Percentiles rank a stretch among this genome's conserved stretches.
phyloP scores from a whole-genome alignment of 2,888 invertebrate genomes.

The Junonia oenone region DNA sequence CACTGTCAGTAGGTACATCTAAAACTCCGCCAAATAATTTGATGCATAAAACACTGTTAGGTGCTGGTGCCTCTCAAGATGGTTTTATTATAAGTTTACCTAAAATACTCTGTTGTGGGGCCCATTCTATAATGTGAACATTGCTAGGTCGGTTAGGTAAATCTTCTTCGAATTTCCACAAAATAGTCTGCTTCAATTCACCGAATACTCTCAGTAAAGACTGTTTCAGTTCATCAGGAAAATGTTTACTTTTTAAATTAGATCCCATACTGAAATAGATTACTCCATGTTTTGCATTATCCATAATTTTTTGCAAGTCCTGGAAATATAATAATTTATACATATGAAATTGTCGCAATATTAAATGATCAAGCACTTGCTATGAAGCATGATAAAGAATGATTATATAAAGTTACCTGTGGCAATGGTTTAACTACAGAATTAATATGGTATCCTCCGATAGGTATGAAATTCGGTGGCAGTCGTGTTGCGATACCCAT shows the following conservation, averaged over 20 bases:
- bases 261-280: slow-evolving; percentile 63
- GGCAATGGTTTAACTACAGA: slow-evolving; percentile 42
- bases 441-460: slow-evolving; percentile 54
- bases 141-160: slow-evolving; percentile 44
- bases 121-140: slow-evolving; percentile 51
- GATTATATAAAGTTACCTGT: slow-evolving; percentile 35
- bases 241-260: slow-evolving; percentile 43
- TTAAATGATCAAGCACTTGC: no score
- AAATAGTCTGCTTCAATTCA: no score
- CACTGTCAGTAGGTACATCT: no score
- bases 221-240: no score
- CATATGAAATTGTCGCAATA: not conserved
- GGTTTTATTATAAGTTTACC: slow-evolving; percentile 38
- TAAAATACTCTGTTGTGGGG: slow-evolving; percentile 49
- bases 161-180: no score
- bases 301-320: slow-evolving; percentile 48
- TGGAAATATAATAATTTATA: slow-evolving; percentile 21
- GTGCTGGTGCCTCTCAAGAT: no score
- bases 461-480: slow-evolving; percentile 45
- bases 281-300: slow-evolving; percentile 47
- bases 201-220: no score
- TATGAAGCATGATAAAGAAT: no score
- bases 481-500: slow-evolving; percentile 39
- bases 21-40: no score
- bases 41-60: no score